phyloP scores from a whole-genome alignment of 2,888 invertebrate species.

The Andrena bucephala region DNA sequence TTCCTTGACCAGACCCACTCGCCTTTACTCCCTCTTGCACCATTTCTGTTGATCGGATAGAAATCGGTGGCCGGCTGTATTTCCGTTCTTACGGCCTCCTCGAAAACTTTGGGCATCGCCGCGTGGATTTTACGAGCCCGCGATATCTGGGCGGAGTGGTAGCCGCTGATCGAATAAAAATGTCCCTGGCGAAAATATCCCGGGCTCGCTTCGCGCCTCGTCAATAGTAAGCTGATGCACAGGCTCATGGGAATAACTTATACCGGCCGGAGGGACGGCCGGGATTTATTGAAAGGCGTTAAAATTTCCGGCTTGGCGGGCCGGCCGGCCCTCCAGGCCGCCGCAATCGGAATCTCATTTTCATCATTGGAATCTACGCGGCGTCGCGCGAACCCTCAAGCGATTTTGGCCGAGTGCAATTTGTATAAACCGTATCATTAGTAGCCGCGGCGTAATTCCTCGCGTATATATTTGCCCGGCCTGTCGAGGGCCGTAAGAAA shows the following conservation, averaged over 20 bases:
- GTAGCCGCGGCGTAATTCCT: slow-evolving; percentile 37
- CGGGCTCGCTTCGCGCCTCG: not conserved
- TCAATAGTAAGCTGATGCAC: not conserved
- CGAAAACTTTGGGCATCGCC: slow-evolving; percentile 4
- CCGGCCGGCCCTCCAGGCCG: no score
- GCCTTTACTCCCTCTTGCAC: slow-evolving; percentile 20
- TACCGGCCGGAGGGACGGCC: no score
- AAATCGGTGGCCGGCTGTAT: slow-evolving; percentile 6
- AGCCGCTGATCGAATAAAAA: not conserved
- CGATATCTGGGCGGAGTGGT: slow-evolving; percentile 6
- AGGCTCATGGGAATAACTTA: slow-evolving; percentile 11
- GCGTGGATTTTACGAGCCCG: slow-evolving; percentile 31
- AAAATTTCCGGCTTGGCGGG: not conserved
- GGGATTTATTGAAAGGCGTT: not conserved
- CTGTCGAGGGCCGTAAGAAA: slow-evolving; percentile 41
- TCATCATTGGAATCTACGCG: slow-evolving; percentile 14
- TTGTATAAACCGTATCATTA: slow-evolving; percentile 40
- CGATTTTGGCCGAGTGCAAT: slow-evolving; percentile 22
- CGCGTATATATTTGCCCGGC: slow-evolving; percentile 18
- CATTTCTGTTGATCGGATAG: slow-evolving; percentile 31
- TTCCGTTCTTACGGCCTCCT: not conserved
- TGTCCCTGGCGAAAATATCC: not conserved
- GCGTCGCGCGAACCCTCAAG: not conserved
- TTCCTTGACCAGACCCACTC: slow-evolving; percentile 35
- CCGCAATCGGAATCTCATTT: slow-evolving; percentile 29